Conservation (phyloP, 2,888 invertebrate species). For the Dasypolia templi region DNA sequence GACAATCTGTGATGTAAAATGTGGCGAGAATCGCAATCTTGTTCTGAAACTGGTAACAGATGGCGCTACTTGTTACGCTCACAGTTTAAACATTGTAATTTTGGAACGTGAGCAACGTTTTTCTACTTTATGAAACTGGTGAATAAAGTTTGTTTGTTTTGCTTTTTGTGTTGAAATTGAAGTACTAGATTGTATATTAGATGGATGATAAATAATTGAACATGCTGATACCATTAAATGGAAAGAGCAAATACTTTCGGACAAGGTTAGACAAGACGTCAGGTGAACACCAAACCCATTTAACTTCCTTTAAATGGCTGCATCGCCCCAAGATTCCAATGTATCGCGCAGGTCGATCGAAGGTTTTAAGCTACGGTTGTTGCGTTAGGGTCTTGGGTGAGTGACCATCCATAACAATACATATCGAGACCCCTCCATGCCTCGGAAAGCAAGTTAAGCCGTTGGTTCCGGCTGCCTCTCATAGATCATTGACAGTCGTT, state of each 20-base stretch:
- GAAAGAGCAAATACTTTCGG: background rate
- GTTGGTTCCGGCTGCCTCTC: too few relatives aligned
- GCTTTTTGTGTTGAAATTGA: background rate
- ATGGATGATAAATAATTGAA: background rate
- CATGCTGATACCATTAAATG: background rate
- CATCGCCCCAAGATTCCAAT: background rate
- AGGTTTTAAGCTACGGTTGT: too few relatives aligned
- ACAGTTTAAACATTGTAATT: background rate
- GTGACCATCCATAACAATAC: background rate
- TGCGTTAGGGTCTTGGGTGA: too few relatives aligned
- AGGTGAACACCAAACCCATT: background rate
- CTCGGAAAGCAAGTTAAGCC: too few relatives aligned
- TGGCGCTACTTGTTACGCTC: slow-evolving; percentile 38
- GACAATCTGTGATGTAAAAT: slow-evolving; percentile 31
- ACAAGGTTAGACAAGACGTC: background rate
- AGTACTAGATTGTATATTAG: background rate
- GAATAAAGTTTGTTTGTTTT: background rate
- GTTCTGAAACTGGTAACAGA: slow-evolving; percentile 28
- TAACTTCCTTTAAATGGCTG: background rate
- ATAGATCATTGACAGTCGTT: too few relatives aligned
- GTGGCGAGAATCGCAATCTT: background rate
- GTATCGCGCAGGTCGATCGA: too few relatives aligned
- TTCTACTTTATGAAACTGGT: background rate
- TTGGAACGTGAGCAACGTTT: background rate
- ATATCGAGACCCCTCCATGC: too few relatives aligned